Conservation (phyloP, 2,113 vertebrate genomes). For the Mesoclemmys tuberculata region DNA sequence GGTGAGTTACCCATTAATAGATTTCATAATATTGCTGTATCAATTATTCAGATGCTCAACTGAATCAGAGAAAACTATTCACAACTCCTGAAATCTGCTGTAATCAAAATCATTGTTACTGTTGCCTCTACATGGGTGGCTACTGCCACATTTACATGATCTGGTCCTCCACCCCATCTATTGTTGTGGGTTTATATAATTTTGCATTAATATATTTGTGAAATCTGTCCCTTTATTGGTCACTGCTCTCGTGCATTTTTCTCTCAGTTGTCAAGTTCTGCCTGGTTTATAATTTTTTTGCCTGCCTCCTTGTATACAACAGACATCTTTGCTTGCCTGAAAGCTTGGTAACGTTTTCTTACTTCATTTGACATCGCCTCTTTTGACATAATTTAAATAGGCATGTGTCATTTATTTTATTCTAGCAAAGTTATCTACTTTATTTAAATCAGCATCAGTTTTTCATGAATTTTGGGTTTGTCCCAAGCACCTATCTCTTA, state of each 20-base stretch:
- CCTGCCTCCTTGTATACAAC: neutral
- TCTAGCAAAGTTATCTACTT: rapidly evolving
- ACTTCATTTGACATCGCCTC: rapidly evolving
- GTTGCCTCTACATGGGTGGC: neutral
- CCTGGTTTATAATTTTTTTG: neutral
- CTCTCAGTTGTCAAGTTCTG: rapidly evolving
- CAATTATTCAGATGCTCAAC: no score
- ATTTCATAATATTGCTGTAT: no score
- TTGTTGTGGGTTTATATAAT: neutral
- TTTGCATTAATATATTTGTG: neutral
- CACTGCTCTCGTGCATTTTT: neutral
- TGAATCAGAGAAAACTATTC: no score
- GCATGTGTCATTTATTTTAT: rapidly evolving
- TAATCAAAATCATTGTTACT: no score
- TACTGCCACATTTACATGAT: neutral
- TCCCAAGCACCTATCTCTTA: rapidly evolving
- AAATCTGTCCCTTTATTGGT: rapidly evolving
- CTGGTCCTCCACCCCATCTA: neutral
- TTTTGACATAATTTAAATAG: neutral
- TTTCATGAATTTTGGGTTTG: rapidly evolving
- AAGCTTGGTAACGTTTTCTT: neutral
- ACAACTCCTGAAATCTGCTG: no score
- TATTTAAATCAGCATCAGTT: rapidly evolving
- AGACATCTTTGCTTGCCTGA: neutral
- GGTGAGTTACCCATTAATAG: no score